Base-by-base conservation (phyloP, 2,113 vertebrate species). In the Scopus umbretta region DNA sequence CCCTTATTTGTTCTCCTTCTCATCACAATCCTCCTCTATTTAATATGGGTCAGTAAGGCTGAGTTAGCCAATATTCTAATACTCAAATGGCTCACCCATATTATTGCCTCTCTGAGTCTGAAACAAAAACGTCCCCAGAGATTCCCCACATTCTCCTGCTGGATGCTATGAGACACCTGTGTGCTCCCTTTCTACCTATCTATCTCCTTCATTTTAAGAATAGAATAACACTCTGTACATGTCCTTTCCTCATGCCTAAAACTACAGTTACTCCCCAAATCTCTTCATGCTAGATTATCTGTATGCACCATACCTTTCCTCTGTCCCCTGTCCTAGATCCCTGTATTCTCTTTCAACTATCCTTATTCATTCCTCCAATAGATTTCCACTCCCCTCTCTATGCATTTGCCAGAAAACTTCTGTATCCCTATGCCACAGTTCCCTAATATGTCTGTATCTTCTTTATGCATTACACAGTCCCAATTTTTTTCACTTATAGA, bases 1-100 rank as follows among this genome's bases (percentile, higher is more conserved):
- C 59, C n/a, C 73, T 81, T 67, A 55, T 68, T 96, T 97, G 53
- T 47, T 76, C 32, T 90, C 52, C 55, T 80, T 68, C 76, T 96
- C 93, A 61, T 72, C 56, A 47, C 4, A 7, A 80, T 75, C 30
- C 55, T 97, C 71, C 45, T 94, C 82, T 67, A 43, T 47, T 75
- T 87, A 84, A 79, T 84, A 83, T 23, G 10, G 16, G 13, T 73
- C 91, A 50, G 65, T 76, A 96, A 92, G 45, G 30, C 72, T 86
- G 90, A 81, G 63, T 78, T 74, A 88, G 42, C 74, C 62, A 45
- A 68, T 55, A 82, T 50, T 65, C 53, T 87, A 30, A 42, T 74
- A 55, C 12, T 43, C 25, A 80, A 9, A 52, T 40, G 22, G 4
- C 9, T 84, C 32, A 40, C 18, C 20, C 17, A 30, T 36, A 29